Evolutionary conservation across 2,888 invertebrate species (phyloP).

Genomic region (Scaptomyza cyrtandrae): DNA sequence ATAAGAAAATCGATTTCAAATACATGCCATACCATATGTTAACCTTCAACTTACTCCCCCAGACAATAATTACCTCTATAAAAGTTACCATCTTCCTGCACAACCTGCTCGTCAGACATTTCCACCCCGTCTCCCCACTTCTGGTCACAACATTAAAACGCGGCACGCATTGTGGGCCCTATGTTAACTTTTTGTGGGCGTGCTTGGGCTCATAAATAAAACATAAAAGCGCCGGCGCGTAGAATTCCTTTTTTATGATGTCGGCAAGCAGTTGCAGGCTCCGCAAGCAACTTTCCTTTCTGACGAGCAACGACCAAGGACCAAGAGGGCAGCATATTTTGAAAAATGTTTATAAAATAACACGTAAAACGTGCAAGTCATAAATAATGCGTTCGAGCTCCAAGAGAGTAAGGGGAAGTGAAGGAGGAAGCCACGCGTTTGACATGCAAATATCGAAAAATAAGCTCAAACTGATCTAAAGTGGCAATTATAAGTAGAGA

Average conservation of each 20-base stretch:
- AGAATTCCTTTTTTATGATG: conserved; percentile 68
- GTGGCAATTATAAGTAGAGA: conserved; percentile 42
- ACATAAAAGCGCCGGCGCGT: conserved; percentile 73
- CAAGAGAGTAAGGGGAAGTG: neutral
- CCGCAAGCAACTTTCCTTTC: conserved; percentile 18
- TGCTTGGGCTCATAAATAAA: conserved; percentile 73
- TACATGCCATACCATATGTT: conserved; percentile 27
- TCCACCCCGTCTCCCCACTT: neutral
- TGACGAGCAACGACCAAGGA: conserved; percentile 14
- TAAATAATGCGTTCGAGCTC: conserved; percentile 73
- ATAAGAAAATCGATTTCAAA: conserved; percentile 49
- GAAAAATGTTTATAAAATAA: conserved; percentile 80
- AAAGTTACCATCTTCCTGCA: conserved; percentile 41
- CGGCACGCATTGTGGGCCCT: conserved; percentile 57
- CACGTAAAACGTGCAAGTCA: conserved; percentile 78
- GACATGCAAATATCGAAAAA: conserved; percentile 73
- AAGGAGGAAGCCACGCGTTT: conserved; percentile 54
- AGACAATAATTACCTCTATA: conserved; percentile 50
- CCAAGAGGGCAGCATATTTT: conserved; percentile 65
- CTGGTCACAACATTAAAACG: conserved; percentile 69
- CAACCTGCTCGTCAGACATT: conserved; percentile 11
- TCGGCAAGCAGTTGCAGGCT: conserved; percentile 64
- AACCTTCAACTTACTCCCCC: conserved; percentile 9
- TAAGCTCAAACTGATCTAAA: conserved; percentile 39
- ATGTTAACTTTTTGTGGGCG: conserved; percentile 64